Evolutionary conservation across 2,797 vertebrate species (phyloP).

Genomic region (Gallirallus australis): DNA sequence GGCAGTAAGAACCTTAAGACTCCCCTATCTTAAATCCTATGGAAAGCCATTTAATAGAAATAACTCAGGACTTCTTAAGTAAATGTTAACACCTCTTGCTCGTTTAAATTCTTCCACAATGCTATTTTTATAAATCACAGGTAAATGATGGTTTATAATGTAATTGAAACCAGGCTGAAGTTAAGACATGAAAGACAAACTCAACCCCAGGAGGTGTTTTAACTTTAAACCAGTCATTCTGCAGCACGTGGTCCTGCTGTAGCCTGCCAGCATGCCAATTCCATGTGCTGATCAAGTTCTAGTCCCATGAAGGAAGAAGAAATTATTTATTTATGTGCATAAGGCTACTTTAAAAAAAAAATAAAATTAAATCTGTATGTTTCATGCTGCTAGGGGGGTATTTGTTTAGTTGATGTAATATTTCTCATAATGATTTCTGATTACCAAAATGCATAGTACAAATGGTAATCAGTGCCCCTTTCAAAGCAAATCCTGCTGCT

Average conservation of each 20-base stretch:
- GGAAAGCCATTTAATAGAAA: constrained; percentile 65
- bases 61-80: constrained; percentile 68
- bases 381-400: constrained; percentile 68
- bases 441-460: constrained; percentile 79
- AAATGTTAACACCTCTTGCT: constrained; percentile 60
- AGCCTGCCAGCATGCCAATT: not conserved
- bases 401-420: constrained; percentile 74
- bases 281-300: not conserved
- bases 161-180: constrained; percentile 50
- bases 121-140: constrained; percentile 54
- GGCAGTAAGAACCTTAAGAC: constrained; percentile 58
- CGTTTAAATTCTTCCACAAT: constrained; percentile 63
- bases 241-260: not conserved
- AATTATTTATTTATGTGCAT: constrained; percentile 32
- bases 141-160: constrained; percentile 45
- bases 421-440: constrained; percentile 80
- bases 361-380: not conserved
- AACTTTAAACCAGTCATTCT: not conserved
- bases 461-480: constrained; percentile 80
- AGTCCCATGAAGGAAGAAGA: not conserved
- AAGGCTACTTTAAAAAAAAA: not conserved
- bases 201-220: constrained; percentile 2
- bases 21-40: constrained; percentile 63
- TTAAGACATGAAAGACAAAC: constrained; percentile 33
- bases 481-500: constrained; percentile 73